Conservation (phyloP, 1,140 invertebrate species). For the Drosophila simulans region DNA sequence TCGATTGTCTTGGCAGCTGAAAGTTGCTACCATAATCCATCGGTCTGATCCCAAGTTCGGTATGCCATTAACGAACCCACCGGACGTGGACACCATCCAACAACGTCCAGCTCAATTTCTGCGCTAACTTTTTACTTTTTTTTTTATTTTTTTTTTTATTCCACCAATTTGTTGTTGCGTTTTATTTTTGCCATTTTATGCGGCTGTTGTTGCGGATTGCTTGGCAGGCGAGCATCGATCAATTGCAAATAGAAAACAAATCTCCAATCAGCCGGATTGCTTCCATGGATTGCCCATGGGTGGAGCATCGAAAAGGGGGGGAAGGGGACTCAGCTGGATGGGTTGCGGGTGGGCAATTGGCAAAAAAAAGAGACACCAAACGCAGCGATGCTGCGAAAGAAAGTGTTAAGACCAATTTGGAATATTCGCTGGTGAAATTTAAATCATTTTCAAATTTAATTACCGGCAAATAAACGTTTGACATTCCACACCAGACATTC, state of each 20-base stretch:
- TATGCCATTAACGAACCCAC: slow-evolving; percentile 36
- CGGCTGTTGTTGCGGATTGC: slow-evolving; percentile 8
- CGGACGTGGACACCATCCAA: slow-evolving; percentile 12
- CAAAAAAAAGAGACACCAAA: slow-evolving; percentile 4
- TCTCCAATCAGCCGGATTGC: slow-evolving; percentile 67
- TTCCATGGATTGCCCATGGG: slow-evolving; percentile 24
- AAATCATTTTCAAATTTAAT: slow-evolving; percentile 82
- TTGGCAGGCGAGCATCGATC: slow-evolving; percentile 59
- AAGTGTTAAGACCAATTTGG: slow-evolving; percentile 75
- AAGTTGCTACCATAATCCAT: slow-evolving; percentile 17
- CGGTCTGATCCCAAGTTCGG: slow-evolving; percentile 20
- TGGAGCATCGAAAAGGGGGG: not conserved
- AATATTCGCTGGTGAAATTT: slow-evolving; percentile 74
- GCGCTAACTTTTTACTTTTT: slow-evolving; percentile 23
- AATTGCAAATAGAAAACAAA: slow-evolving; percentile 78
- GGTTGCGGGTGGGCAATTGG: slow-evolving; percentile 61
- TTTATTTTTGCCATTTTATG: slow-evolving; percentile 21
- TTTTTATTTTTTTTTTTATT: not conserved
- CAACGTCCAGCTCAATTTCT: slow-evolving; percentile 25
- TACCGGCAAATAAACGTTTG: slow-evolving; percentile 79
- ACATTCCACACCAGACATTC: slow-evolving; percentile 61
- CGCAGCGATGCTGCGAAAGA: slow-evolving; percentile 30
- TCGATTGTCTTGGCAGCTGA: not conserved
- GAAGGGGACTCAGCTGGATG: slow-evolving; percentile 1
- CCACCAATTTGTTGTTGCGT: not conserved